Evolutionary conservation across 2,113 vertebrate species (phyloP), one percentile per base, ranked within the genome.

Genomic region (Laticauda colubrina): DNA sequence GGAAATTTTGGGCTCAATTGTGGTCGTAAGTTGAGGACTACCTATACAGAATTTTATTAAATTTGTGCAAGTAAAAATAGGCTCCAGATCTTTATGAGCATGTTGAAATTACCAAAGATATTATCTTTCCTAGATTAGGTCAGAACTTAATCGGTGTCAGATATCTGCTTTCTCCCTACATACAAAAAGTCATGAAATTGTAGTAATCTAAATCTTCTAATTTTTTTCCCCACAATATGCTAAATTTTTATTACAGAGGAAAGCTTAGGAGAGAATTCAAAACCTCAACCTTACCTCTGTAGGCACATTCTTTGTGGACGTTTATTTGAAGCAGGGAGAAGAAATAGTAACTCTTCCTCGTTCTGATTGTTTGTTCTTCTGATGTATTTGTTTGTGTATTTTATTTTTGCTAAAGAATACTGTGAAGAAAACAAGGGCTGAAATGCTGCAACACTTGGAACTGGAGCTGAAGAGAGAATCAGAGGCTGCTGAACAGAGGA

Each of bases 401-500:
- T 95, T 94, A 61, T 87, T 92, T 53, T 96, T 96, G 18, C 90
- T 95, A 61, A 95, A 97, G 97, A 95, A 95, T 91, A 24, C 94
- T 24, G 81, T 94, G 92, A 89, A 39, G 45, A 96, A 96, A 90
- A 95, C 90, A 5, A 96, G 94, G 93, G 56, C 0, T 34, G 95
- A 97, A 75, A 90, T 96, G 89, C 92, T 95, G 81, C 45, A 89
- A 86, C 59, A 95, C 61, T 87, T 97, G 95, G 93, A 96, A 86
- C 21, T 94, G 0, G 86, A 96, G 56, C 55, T 85, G 39, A 96
- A 92, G 90, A 96, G 96, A 92, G 97, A 97, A 56, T 59, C 54
- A 20, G 88, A 96, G 92, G 96, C 96, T 54, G 96, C 94, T 0
- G 96, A 98, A 56, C 96, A 97, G 23, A 95, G 89, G 20, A 96